Percentiles rank a stretch among this genome's conserved stretches.
phyloP scores from a whole-genome alignment of 1,140 invertebrate genomes.

The Odontomachus brunneus region DNA sequence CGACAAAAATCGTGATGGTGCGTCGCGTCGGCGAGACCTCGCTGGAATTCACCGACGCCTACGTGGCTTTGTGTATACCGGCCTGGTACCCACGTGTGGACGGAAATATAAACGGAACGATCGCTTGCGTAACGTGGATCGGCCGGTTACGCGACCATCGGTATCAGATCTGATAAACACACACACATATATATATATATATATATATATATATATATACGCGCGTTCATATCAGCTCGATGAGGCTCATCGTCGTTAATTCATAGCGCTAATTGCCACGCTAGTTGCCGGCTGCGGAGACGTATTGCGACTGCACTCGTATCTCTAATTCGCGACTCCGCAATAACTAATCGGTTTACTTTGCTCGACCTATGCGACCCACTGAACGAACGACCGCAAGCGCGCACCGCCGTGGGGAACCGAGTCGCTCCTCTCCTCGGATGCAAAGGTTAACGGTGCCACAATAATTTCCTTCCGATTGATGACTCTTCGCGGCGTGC shows the following conservation, averaged over 20 bases:
- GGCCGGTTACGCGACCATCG: background rate
- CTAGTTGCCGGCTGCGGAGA: background rate
- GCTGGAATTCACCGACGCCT: constrained; percentile 65
- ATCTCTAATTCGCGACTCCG: constrained; percentile 41
- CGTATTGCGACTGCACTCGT: background rate
- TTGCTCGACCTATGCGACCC: background rate
- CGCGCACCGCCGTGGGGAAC: background rate
- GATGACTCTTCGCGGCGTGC: background rate
- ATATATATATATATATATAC: too few species aligned
- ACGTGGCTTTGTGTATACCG: constrained; percentile 60
- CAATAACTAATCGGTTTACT: constrained; percentile 13
- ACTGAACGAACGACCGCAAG: background rate
- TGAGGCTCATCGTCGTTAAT: constrained; percentile 20
- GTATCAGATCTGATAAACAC: constrained; percentile 25
- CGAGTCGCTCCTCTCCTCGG: background rate
- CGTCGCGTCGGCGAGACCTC: constrained; percentile 48
- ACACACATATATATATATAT: background rate
- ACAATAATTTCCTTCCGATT: constrained; percentile 14
- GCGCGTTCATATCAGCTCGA: too few species aligned
- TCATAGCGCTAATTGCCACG: constrained; percentile 40
- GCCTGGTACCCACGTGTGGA: constrained; percentile 31
- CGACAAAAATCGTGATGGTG: constrained; percentile 62
- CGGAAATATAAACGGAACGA: constrained; percentile 46
- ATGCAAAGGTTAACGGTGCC: constrained; percentile 25
- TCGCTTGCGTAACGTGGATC: constrained; percentile 55